A percentile compares a stretch with the other conserved stretches of the same genome.
Evolutionary conservation across 2,113 vertebrate genomes (phyloP).

Genomic region (Aramus guarauna): DNA sequence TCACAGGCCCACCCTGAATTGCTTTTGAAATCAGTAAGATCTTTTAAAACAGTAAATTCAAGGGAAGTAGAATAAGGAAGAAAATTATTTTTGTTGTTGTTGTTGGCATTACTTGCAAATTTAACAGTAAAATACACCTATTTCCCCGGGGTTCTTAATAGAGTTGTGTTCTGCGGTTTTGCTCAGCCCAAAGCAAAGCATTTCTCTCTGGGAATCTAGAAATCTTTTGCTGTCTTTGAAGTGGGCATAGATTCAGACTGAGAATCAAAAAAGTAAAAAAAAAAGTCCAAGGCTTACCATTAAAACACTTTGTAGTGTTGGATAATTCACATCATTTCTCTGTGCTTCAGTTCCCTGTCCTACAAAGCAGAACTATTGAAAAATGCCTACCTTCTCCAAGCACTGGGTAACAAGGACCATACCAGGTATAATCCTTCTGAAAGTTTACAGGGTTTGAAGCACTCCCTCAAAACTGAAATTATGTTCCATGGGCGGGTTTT

Average conservation of each 20-base stretch:
- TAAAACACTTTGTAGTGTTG: background rate
- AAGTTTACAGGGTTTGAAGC: background rate
- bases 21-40: background rate
- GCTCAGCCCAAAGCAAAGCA: background rate
- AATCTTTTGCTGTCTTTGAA: background rate
- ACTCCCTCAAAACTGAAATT: background rate
- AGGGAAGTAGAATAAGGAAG: background rate
- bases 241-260: background rate
- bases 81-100: background rate
- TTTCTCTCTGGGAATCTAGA: background rate
- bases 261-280: background rate
- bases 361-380: background rate
- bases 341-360: background rate
- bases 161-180: background rate
- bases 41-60: background rate
- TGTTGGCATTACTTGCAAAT: background rate
- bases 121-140: background rate
- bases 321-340: background rate
- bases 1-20: background rate
- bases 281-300: background rate
- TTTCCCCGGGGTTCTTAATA: background rate
- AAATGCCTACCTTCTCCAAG: background rate
- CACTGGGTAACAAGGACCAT: background rate
- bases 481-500: fast-evolving
- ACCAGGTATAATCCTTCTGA: background rate